Percentiles rank a stretch among this genome's conserved stretches.
Evolutionary conservation across 2,113 vertebrate genomes (phyloP).

Genomic region (Brachyistius frenatus): DNA sequence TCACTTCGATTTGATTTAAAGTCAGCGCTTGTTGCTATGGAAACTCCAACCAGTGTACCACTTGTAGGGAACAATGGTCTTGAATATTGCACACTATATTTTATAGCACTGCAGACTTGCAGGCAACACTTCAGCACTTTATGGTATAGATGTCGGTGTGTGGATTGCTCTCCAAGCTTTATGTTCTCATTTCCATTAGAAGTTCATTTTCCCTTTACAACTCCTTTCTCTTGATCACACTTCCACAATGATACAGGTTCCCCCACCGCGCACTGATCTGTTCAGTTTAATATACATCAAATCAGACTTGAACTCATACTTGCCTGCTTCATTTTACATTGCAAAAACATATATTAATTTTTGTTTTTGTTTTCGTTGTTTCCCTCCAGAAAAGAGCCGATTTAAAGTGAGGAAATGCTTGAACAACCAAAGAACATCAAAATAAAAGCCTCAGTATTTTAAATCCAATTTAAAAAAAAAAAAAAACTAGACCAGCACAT

Average conservation of each 20-base stretch:
- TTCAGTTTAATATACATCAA: constrained; percentile 37
- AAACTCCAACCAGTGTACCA: constrained; percentile 75
- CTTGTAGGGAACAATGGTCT: constrained; percentile 71
- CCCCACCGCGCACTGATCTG: not conserved
- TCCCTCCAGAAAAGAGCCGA: not conserved
- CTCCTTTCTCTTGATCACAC: constrained; percentile 15
- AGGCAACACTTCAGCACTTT: constrained; percentile 59
- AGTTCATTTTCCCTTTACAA: constrained; percentile 25
- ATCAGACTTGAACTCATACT: constrained; percentile 20
- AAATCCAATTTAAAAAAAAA: constrained; percentile 26
- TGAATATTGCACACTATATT: constrained; percentile 71
- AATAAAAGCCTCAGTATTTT: constrained; percentile 27
- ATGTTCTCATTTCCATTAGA: constrained; percentile 40
- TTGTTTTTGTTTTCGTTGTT: constrained; percentile 10
- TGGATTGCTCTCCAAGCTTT: constrained; percentile 38
- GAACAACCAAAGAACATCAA: constrained; percentile 34
- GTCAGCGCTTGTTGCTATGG: constrained; percentile 83
- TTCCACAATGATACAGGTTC: constrained; percentile 19
- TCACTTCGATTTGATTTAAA: constrained; percentile 79
- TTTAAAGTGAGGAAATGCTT: constrained; percentile 30
- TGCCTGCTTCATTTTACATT: constrained; percentile 18
- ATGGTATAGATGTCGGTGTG: constrained; percentile 27
- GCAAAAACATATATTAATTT: constrained; percentile 3
- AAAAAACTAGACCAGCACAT: constrained; percentile 17
- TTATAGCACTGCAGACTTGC: constrained; percentile 60